Base-by-base conservation (phyloP, 2,888 invertebrate genomes). In the Adela reaumurella region DNA sequence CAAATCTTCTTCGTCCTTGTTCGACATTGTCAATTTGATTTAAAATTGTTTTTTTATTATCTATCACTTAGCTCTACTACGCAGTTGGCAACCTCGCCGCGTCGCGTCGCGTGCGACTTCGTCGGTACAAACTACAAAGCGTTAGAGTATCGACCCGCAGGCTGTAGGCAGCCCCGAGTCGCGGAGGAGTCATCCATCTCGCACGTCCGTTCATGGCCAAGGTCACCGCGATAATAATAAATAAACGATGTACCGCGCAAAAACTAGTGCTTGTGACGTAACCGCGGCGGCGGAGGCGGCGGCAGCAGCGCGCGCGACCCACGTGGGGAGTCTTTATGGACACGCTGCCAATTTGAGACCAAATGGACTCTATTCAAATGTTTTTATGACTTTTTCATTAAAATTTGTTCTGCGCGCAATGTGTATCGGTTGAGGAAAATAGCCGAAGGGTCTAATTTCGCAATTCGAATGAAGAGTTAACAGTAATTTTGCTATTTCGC, bases 141-240 rank as follows among this genome's bases (percentile, higher is more conserved):
- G 14, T 35, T 35, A 35, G 35, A 35, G 35, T 35, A 35, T 35
- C 35, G 35, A 35, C 35, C 35, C 35, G 4, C 35, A 3, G 35
- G 35, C 6, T 35, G 35, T 35, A 35, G 35, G 35, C 14, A 14
- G 35, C n/a, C 14, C 35, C n/a, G n/a, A n/a, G 35, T 14, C 35
- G 14, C 35, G 35, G 6, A 35, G 35, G 35, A 35, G 35, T 35
- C 35, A 35, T 35, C 35, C 35, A 35, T 62, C 62, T 49, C 51
- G 48, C 51, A 58, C 70, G 73, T 66, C 67, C 74, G 74, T 74
- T 76, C 78, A 77, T 72, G 74, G 77, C 69, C 77, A 78, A 78
- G 77, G 77, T 69, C 77, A 70, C 64, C 62, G 59, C 64, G 64
- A 72, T 69, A 74, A 74, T 74, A 58, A 69, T 52, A 53, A 54